Base-by-base conservation (phyloP, 1,140 invertebrate genomes). In the Holotrichia oblita region DNA sequence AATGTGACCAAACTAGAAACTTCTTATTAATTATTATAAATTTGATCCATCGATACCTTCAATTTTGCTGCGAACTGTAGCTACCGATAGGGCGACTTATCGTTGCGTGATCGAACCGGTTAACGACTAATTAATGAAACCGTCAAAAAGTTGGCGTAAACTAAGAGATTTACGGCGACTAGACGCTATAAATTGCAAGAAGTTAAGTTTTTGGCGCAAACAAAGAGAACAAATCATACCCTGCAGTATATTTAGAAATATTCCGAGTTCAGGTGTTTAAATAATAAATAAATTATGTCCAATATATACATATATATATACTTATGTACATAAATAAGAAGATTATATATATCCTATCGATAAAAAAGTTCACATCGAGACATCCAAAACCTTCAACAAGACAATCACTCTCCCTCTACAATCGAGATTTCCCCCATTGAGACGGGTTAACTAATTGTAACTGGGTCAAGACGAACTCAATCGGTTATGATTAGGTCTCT, bases 401-500 rank as follows among this genome's bases (percentile, higher is more conserved):
- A 34, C 27, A 34, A 34, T 34, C 27, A 34, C 27, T 55, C 14
- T 55, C n/a, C 48, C 48, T 3, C n/a, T 55, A 7, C 17, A 17
- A 14, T 55, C 14, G 12, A 14, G 14, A 55, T 17, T 17, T 34
- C 12, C 22, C 22, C 27, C 24, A 69, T 34, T 34, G 27, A 34
- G 61, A 69, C 61, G 22, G 61, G 61, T 69, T 69, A 69, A 69
- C 61, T 69, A 69, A 69, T 69, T 69, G 61, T 22, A 69, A 69
- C 17, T 69, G 61, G 61, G 61, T 69, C 61, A 69, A 69, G 61
- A 69, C 20, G 61, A 9, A 27, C 61, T 34, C 61, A 34, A 69
- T 69, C 61, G 61, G 61, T 69, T 69, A 69, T 69, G 61, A 69
- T 69, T 69, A 69, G 61, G 61, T 27, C 22, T 27, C 27, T 20